A percentile compares a stretch with the other conserved stretches of the same genome.
Evolutionary conservation across 1,140 invertebrate genomes (phyloP).

Genomic region (Brachionus asplanchnoidis): DNA sequence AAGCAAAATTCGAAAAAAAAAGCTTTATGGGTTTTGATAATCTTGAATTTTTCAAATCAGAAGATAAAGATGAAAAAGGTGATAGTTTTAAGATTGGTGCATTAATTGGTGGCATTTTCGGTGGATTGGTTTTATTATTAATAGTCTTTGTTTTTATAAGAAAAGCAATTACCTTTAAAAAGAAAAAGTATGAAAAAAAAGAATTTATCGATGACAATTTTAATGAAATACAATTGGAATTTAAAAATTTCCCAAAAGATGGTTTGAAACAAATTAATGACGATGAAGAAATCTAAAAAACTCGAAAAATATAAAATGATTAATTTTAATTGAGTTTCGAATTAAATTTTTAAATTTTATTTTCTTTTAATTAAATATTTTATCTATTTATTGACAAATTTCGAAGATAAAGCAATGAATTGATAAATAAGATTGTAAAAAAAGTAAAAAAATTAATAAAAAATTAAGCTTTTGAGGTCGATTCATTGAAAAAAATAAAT

Average conservation of each 20-base stretch:
- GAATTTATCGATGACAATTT: constrained; percentile 9
- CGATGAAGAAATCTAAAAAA: neutral
- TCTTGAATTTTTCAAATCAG: neutral
- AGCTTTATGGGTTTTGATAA: neutral
- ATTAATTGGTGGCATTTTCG: neutral
- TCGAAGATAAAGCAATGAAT: too few species aligned
- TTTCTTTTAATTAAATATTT: too few species aligned
- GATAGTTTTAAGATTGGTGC: neutral
- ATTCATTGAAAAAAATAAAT: too few species aligned
- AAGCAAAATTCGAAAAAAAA: neutral
- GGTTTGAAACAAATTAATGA: neutral
- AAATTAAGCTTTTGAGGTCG: too few species aligned
- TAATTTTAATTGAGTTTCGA: too few species aligned
- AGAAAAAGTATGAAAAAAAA: constrained; percentile 6
- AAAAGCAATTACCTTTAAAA: neutral
- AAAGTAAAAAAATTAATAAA: too few species aligned
- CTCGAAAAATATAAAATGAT: neutral
- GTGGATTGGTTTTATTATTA: neutral
- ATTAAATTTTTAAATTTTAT: too few species aligned
- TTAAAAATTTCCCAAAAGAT: neutral
- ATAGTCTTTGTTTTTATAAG: neutral
- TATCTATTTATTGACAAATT: too few species aligned
- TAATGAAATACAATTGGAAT: neutral
- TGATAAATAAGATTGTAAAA: too few species aligned
- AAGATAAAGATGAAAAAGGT: neutral